These are phyloP conservation scores for Rousettus leschenaultii DNA, from an alignment of 2,113 vertebrate genomes.

Conservation along the genomic window DNA sequence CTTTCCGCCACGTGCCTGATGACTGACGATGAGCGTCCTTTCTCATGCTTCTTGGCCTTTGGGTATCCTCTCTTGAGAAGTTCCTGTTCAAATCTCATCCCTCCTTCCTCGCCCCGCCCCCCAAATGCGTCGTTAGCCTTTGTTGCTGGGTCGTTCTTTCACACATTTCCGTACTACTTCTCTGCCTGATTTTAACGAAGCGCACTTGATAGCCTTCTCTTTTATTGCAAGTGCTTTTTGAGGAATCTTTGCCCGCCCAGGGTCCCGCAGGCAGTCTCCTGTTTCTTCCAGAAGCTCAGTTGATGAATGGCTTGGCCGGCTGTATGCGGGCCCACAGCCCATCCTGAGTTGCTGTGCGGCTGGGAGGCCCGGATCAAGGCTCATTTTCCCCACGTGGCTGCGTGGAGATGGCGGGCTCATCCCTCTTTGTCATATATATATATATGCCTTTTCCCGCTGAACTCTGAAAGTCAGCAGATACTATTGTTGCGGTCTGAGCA, in stretches of 20 bases:
- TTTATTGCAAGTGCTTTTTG: background rate
- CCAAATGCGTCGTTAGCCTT: background rate
- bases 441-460: background rate
- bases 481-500: background rate
- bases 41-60: too few relatives aligned
- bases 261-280: background rate
- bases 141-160: background rate
- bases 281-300: background rate
- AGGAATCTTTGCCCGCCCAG: background rate
- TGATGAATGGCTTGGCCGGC: too few relatives aligned
- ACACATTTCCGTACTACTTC: background rate
- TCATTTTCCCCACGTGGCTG: background rate
- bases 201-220: too few relatives aligned
- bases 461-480: background rate
- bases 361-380: background rate
- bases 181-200: background rate
- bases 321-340: background rate
- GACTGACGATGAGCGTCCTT: background rate
- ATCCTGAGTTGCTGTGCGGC: background rate
- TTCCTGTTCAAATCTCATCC: background rate
- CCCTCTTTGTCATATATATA: background rate
- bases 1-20: background rate
- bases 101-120: accelerated
- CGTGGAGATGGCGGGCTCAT: background rate
- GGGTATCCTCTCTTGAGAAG: background rate